These are phyloP conservation scores for Tetranychus cinnabarinus DNA, from an alignment of 1,140 invertebrate genomes.

Conservation along the genomic window DNA sequence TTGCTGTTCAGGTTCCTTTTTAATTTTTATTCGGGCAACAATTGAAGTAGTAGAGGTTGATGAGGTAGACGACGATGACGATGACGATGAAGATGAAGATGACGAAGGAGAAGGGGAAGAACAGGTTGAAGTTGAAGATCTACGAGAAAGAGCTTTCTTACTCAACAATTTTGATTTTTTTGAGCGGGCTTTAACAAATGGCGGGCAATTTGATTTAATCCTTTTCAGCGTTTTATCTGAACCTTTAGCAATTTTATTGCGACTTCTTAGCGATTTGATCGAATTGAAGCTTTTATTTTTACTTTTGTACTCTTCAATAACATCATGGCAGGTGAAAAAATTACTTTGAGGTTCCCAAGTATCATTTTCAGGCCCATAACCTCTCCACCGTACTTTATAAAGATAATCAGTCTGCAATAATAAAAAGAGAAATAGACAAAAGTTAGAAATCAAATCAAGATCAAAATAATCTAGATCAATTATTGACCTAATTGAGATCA, in stretches of 20 bases:
- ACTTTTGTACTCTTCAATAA: slow-evolving; percentile 17
- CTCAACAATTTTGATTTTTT: background rate
- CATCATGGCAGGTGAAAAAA: slow-evolving; percentile 22
- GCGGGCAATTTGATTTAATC: background rate
- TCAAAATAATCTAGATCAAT: too few species aligned
- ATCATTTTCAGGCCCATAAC: slow-evolving; percentile 41
- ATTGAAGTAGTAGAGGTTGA: too few species aligned
- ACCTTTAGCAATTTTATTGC: too few species aligned
- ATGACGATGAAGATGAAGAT: too few species aligned
- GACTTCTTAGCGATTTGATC: background rate
- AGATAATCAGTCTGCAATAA: slow-evolving; percentile 32
- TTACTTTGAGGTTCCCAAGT: slow-evolving; percentile 56
- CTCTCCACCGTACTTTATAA: slow-evolving; percentile 58
- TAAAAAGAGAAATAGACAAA: background rate
- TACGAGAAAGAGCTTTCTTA: too few species aligned
- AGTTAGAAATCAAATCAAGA: too few species aligned
- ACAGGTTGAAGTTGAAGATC: too few species aligned
- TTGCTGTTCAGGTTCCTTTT: too few species aligned
- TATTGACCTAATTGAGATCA: too few species aligned
- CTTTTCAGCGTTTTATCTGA: background rate
- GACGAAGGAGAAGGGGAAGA: too few species aligned
- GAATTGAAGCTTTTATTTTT: slow-evolving; percentile 8
- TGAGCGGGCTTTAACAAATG: background rate
- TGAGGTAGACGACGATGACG: too few species aligned
- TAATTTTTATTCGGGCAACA: too few species aligned